Evolutionary conservation across 2,888 invertebrate species (phyloP), one percentile per base, ranked within the genome.

Genomic region (Morinoia aosen): DNA sequence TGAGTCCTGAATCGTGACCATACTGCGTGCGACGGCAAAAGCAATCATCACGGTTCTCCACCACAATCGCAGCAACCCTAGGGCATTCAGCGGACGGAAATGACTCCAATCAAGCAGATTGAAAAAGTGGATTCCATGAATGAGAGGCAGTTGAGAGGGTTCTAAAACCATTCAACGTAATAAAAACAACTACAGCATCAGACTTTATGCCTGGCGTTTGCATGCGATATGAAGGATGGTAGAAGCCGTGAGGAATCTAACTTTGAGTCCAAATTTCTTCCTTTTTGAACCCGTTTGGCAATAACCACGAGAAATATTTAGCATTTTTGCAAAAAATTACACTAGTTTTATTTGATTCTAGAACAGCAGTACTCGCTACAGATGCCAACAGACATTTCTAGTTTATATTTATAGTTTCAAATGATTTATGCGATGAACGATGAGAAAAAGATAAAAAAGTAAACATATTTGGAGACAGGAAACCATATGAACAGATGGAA

Each of bases 31-130:
- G 57, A 57, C 57, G 25, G 57, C 57, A 48, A 25, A 93, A 48
- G 93, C 93, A 93, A 93, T 93, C 93, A 93, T 93, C 57, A 57
- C 93, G 57, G 90, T 93, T 57, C 93, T 57, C 93, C 56, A n/a
- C 93, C 56, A 57, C 93, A 93, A 93, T 93, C 25, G n/a, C n/a
- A 57, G 57, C 93, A 56, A 90, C 48, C 39, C 40, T 90, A 90
- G 33, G 76, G 90, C 40, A 90, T 90, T 90, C 90, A 90, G 19
- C 40, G 48, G 90, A 90, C 90, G 40, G 48, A 40, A 90, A 90
- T 90, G 48, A 48, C 90, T 40, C 90, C 90, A 90, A 48, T 33
- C 33, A 93, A 33, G n/a, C 93, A 48, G 57, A 48, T 25, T 57
- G 57, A 93, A 57, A 48, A 57, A 93, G 33, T 93, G 93, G 76